Evolutionary conservation across 35 echinoderm and acorn worm species (phyloP).

Genomic region (Lytechinus pictus): DNA sequence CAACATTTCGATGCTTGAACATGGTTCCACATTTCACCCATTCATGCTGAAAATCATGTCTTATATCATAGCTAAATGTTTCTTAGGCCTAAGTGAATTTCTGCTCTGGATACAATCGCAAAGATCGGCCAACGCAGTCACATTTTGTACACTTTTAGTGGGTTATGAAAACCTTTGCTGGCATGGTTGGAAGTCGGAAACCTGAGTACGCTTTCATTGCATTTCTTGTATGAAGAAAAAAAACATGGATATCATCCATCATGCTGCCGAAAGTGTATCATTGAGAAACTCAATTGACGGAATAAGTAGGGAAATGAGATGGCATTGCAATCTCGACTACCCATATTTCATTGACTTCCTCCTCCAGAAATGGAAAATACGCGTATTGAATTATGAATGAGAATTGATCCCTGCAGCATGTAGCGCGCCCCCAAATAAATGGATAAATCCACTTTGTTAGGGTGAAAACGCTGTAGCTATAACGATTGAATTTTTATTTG

Average conservation of each 20-base stretch:
- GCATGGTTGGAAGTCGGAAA: too few species aligned
- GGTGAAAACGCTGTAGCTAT: neutral
- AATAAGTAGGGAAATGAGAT: conserved; percentile 11
- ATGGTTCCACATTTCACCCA: too few species aligned
- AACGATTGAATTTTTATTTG: neutral
- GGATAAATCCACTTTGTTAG: neutral
- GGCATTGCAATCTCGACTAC: neutral
- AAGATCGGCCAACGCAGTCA: too few species aligned
- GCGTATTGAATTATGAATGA: conserved; percentile 13
- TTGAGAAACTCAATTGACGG: neutral
- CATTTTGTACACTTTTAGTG: too few species aligned
- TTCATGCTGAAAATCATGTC: too few species aligned
- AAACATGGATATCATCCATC: neutral
- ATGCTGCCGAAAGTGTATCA: neutral
- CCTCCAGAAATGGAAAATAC: neutral
- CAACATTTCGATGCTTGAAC: too few species aligned
- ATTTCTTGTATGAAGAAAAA: neutral
- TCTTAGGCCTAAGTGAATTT: too few species aligned
- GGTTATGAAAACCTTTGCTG: too few species aligned
- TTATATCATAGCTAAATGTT: too few species aligned
- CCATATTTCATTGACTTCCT: conserved; percentile 11
- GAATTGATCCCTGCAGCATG: neutral
- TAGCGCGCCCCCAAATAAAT: neutral
- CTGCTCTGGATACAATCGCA: too few species aligned
- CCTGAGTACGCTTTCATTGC: neutral